Evolutionary conservation across 2,888 invertebrate species (phyloP).

Genomic region (Rapana venosa): DNA sequence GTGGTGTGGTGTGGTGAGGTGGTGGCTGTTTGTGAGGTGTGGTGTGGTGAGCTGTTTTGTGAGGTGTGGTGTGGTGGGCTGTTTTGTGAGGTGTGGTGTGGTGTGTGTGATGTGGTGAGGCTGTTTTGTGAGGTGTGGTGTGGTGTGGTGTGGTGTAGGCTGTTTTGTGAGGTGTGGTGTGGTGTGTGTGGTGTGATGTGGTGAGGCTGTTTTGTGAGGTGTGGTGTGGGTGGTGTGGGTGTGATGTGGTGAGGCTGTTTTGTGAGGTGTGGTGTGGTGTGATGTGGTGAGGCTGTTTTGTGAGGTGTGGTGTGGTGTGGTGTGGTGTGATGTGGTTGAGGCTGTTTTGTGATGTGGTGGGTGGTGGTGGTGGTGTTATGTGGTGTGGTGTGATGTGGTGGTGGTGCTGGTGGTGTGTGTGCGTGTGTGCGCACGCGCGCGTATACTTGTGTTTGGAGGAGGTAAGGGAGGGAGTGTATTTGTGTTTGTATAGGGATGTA

Average conservation of each 20-base stretch:
- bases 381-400: neutral
- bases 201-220: too few relatives aligned
- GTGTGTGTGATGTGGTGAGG: neutral
- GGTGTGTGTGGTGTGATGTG: too few relatives aligned
- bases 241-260: too few relatives aligned
- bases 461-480: neutral
- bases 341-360: neutral
- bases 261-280: neutral
- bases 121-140: neutral
- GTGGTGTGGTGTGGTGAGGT: too few relatives aligned
- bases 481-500: neutral
- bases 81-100: neutral
- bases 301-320: too few relatives aligned
- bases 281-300: neutral
- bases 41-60: too few relatives aligned
- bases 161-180: too few relatives aligned
- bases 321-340: too few relatives aligned
- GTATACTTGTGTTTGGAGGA: neutral
- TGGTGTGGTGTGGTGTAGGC: neutral
- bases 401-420: slow-evolving; percentile 6
- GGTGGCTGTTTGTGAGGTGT: too few relatives aligned
- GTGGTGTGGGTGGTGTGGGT: too few relatives aligned
- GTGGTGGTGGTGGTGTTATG: neutral
- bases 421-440: neutral
- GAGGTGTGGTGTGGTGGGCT: too few relatives aligned